Base-by-base conservation (phyloP, 2,113 vertebrate species). In the Lamprologus callipterus region DNA sequence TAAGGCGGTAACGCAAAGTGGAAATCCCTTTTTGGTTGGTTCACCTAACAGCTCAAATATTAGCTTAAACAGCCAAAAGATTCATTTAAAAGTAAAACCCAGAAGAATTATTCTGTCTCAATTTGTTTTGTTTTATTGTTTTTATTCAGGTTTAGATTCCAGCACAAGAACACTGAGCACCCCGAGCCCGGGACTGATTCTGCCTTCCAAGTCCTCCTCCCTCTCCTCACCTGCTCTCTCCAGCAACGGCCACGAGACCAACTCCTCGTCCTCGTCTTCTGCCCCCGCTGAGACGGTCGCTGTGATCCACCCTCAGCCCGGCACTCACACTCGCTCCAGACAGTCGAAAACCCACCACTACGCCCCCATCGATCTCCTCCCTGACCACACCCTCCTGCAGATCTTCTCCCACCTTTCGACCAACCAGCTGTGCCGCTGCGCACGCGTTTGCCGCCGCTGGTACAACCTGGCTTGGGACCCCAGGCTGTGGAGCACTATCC, bases 391-490 rank as follows among this genome's bases (percentile, higher is more conserved):
- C 68, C 93, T 99, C 85, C 94, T 99, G 80, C 98, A 97, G 86
- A 93, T 99, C 90, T 97, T 99, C 91, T 97, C 98, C 86, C 99
- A 98, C 85, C 97, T 99, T 68, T 97, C 97, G 35, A 99, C 98
- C 93, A 98, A 99, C 88, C 98, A 99, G 96, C 97, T 99, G 88
- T 99, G 99, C 93, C 98, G 97, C 84, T 99, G 98, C 1, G 97
- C 98, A 1, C 97, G 98, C 0, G 98, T 98, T 5, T 98, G 99
- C 73, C 97, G 97, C 58, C 98, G 97, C 94, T 99, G 98, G 99
- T 98, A 99, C 94, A 99, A 99, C 94, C 96, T 99, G 88, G 97
- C 98, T 23, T 99, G 99, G 99, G 98, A 99, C 95, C 98, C 98
- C 0, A 96, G 97, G 3, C 97, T 99, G 17, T 99, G 99, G 99